Evolutionary conservation across 2,113 vertebrate genomes (phyloP).

Genomic region (Nettapus auritus): DNA sequence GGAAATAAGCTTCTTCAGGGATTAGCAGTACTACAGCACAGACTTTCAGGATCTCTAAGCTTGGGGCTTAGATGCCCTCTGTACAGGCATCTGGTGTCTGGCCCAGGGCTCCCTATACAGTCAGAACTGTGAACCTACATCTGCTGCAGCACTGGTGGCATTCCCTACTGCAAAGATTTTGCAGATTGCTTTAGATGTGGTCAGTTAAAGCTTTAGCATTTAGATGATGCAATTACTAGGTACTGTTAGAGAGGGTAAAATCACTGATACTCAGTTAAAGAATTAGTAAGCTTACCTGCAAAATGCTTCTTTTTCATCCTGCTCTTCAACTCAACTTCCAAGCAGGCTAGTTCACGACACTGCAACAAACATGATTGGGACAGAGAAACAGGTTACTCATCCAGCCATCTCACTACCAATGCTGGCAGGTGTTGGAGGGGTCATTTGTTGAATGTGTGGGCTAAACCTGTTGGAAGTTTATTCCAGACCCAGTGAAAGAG

Average conservation of each 20-base stretch:
- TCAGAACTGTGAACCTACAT: neutral
- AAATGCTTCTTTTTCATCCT: conserved; percentile 17
- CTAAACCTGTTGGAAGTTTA: neutral
- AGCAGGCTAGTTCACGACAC: conserved; percentile 62
- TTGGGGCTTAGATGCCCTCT: neutral
- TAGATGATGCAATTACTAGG: neutral
- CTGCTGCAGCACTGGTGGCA: neutral
- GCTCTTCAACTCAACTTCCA: conserved; percentile 61
- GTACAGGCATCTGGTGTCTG: neutral
- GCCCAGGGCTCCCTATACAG: neutral
- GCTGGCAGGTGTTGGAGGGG: neutral
- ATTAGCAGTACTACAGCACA: neutral
- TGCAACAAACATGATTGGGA: neutral
- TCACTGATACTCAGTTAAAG: neutral
- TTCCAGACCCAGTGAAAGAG: neutral
- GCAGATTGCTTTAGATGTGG: neutral
- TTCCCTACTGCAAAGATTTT: neutral
- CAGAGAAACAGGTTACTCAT: neutral
- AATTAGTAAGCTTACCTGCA: conserved; percentile 27
- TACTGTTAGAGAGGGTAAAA: neutral
- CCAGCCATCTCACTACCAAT: neutral
- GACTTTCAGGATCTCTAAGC: neutral
- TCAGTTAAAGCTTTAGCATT: neutral
- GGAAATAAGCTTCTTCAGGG: neutral
- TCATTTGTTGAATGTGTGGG: neutral